Base-by-base conservation (phyloP, 2,113 vertebrate species). In the Dunckerocampus dactyliophorus region DNA sequence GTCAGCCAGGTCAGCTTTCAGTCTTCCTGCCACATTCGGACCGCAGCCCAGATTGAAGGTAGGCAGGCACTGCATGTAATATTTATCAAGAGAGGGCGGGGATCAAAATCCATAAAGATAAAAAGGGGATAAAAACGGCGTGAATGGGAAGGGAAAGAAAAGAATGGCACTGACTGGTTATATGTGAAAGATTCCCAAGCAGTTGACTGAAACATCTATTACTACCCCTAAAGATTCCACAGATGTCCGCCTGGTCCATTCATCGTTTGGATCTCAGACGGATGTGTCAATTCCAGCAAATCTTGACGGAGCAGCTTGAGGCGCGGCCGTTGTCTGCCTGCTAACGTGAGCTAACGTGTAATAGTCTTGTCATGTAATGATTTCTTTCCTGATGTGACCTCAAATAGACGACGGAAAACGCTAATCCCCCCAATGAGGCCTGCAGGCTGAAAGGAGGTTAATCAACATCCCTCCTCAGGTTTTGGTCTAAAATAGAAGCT, bases 31-130 rank as follows among this genome's bases (percentile, higher is more conserved):
- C 54, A 57, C 59, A 64, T 28, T 46, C 22, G 13, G 8, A 51
- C 22, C 3, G 49, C 1, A 51, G 11, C 49, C 17, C 19, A n/a
- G 20, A 63, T 8, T 34, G 61, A 75, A 28, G 21, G n/a, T 43
- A 43, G 39, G 11, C 31, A 52, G 42, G 65, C 54, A 34, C 11
- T 10, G 13, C 56, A 69, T 60, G 46, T n/a, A 67, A 63, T 65
- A 75, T 72, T 69, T 42, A 72, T 6, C 31, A 52, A n/a, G 13
- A 47, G 8, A 4, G 28, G 14, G 14, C 11, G 10, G n/a, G 59
- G 65, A 74, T 72, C 72, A 52, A 72, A 76, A 79, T 65, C 62
- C 55, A 52, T 62, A 2, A 37, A 53, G n/a, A 49, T 19, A 3
- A 17, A 12, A 19, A 46, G 51, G 24, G 21, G 37, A 47, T 17